Evolutionary conservation across 2,888 invertebrate genomes (phyloP).

Genomic region (Gymnocheta viridis): DNA sequence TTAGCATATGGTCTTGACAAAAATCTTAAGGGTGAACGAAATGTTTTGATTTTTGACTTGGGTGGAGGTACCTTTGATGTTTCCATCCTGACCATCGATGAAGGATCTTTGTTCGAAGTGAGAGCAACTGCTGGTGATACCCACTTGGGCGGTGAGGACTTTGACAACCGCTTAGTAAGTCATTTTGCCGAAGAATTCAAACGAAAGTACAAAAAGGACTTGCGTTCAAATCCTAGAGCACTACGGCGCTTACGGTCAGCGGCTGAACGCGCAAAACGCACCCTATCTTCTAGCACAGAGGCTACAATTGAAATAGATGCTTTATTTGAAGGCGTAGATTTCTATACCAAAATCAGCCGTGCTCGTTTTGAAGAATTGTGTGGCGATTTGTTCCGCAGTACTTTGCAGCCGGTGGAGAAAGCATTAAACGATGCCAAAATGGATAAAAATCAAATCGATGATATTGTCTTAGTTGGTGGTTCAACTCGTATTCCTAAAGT

Average conservation of each 20-base stretch:
- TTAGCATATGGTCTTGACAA: constrained; percentile 95
- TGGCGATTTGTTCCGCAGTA: constrained; percentile 87
- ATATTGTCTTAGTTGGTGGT: constrained; percentile 91
- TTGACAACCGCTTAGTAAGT: constrained; percentile 92
- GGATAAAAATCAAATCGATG: constrained; percentile 89
- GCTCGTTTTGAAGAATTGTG: constrained; percentile 90
- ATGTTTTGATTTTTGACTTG: constrained; percentile 86
- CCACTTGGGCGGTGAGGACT: constrained; percentile 95
- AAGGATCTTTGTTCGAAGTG: constrained; percentile 93
- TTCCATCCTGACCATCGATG: constrained; percentile 96
- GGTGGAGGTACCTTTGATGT: constrained; percentile 95
- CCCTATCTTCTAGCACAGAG: constrained; percentile 90
- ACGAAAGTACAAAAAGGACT: constrained; percentile 88
- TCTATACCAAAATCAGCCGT: constrained; percentile 87
- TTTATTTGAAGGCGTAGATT: constrained; percentile 87
- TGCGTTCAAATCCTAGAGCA: constrained; percentile 85
- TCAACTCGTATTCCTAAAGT: constrained; percentile 91
- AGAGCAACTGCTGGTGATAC: constrained; percentile 96
- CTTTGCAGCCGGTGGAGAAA: constrained; percentile 90
- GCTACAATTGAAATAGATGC: constrained; percentile 89
- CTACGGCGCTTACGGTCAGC: constrained; percentile 87
- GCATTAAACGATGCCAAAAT: constrained; percentile 90
- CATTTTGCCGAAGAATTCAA: constrained; percentile 94
- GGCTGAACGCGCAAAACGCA: constrained; percentile 90
- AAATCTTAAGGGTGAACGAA: constrained; percentile 90